Base-by-base conservation (phyloP, 2,888 invertebrate species). In the Ceratothoa steindachneri region DNA sequence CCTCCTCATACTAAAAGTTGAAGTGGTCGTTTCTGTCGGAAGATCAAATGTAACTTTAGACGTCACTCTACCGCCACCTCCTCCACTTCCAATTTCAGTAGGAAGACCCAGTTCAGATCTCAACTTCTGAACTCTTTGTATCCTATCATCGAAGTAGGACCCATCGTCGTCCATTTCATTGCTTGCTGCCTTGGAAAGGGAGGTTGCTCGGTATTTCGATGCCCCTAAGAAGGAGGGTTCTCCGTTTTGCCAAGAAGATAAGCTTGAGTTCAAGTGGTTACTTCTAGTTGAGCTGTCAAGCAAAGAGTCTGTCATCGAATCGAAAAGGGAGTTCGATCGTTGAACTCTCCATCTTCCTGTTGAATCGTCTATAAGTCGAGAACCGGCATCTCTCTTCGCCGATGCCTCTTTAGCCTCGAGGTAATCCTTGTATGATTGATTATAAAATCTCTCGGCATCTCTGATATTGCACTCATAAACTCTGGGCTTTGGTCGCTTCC, bases 391-490 rank as follows among this genome's bases (percentile, higher is more conserved):
- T 15, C 67, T 55, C 5, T 24, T 41, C 15, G 65, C 69, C 1
- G 66, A 52, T 0, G 67, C 60, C 29, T 75, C 75, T 31, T 75
- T 75, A n/a, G 72, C 75, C 1, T 66, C 31, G 29, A 75, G 71
- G 53, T 78, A 78, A 7, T 41, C 66, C 41, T 75, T 75, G 67
- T 78, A 78, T 29, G 68, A 71, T 3, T 73, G 66, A 29, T 78
- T 72, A 69, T 78, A 78, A 30, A 78, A 75, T 27, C 74, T 69
- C 24, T 78, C 77, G 1, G 72, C 71, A 41, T 78, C 77, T 30
- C 77, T 30, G 12, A 74, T 53, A 67, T 78, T 78, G 70, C 77
- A 78, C 15, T 78, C 77, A 31, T 78, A 78, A 55, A 78, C 74
- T 66, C 69, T 73, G 28, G 73, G 77, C 53, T 78, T 78, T 51